phyloP scores from a whole-genome alignment of 1,140 invertebrate species.

The Drosophila nasuta region DNA sequence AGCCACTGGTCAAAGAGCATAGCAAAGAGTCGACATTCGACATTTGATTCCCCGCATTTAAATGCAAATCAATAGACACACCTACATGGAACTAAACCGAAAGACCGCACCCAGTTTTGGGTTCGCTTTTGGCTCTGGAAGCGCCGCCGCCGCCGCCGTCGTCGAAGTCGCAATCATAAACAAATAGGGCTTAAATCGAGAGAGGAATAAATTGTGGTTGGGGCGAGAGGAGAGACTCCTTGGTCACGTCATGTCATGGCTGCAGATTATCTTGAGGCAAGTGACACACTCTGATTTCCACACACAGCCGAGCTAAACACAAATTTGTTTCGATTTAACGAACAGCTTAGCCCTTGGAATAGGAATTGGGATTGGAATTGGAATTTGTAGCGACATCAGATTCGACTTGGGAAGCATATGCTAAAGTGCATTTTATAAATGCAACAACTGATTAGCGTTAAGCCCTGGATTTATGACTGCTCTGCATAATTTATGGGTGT shows the following conservation, averaged over 20 bases:
- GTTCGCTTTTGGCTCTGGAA: conserved; percentile 34
- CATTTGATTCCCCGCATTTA: conserved; percentile 47
- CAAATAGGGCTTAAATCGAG: conserved; percentile 47
- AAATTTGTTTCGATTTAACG: conserved; percentile 72
- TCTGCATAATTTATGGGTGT: conserved; percentile 68
- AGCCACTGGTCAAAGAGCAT: conserved; percentile 17
- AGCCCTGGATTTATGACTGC: conserved; percentile 69
- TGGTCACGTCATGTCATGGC: conserved; percentile 55
- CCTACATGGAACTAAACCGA: conserved; percentile 37
- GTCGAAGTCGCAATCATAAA: conserved; percentile 35
- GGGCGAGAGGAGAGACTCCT: not conserved
- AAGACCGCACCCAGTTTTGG: conserved; percentile 50
- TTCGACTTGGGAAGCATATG: conserved; percentile 11
- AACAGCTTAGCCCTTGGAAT: conserved; percentile 60
- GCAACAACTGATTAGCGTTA: conserved; percentile 75
- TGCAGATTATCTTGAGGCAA: conserved; percentile 63
- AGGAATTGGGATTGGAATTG: not conserved
- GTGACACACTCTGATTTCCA: conserved; percentile 53
- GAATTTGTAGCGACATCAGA: conserved; percentile 23
- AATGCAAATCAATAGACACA: conserved; percentile 66
- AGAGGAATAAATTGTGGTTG: not conserved
- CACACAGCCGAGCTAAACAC: conserved; percentile 41
- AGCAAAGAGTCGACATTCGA: conserved; percentile 11
- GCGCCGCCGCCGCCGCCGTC: conserved; percentile 32
- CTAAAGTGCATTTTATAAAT: conserved; percentile 67